Conservation (phyloP, 2,113 vertebrate species). For the Sapayoa aenigma region DNA sequence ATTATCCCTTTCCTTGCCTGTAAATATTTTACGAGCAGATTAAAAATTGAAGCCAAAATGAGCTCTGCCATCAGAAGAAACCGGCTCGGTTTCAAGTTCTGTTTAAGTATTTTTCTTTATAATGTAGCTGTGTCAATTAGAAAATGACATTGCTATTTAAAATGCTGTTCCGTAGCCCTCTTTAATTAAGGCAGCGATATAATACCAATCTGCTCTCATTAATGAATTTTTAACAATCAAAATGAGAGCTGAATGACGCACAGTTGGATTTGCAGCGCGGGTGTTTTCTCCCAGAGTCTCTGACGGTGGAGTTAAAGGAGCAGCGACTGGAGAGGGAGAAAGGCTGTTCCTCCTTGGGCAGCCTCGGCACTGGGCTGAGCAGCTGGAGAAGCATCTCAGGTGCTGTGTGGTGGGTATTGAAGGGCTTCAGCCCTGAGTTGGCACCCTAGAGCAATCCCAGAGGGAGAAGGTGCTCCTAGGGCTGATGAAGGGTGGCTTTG, state of each 20-base stretch:
- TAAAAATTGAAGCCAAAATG: conserved; percentile 74
- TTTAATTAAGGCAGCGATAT: conserved; percentile 70
- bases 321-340: background rate
- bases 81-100: conserved; percentile 49
- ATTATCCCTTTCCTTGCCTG: conserved; percentile 27
- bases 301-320: background rate
- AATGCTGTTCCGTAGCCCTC: conserved; percentile 63
- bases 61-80: conserved; percentile 45
- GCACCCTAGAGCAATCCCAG: background rate
- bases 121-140: conserved; percentile 69
- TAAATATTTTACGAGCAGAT: conserved; percentile 79
- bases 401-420: background rate
- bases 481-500: background rate
- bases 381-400: background rate
- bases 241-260: conserved; percentile 34
- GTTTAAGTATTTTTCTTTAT: conserved; percentile 67
- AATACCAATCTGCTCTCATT: conserved; percentile 66
- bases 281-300: background rate
- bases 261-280: background rate
- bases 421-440: background rate
- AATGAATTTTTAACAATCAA: conserved; percentile 67
- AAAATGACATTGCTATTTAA: conserved; percentile 70
- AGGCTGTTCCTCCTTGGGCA: background rate
- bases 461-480: background rate
- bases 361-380: background rate